Base-by-base conservation (phyloP, 2,113 vertebrate species). In the Datnioides undecimradiatus region DNA sequence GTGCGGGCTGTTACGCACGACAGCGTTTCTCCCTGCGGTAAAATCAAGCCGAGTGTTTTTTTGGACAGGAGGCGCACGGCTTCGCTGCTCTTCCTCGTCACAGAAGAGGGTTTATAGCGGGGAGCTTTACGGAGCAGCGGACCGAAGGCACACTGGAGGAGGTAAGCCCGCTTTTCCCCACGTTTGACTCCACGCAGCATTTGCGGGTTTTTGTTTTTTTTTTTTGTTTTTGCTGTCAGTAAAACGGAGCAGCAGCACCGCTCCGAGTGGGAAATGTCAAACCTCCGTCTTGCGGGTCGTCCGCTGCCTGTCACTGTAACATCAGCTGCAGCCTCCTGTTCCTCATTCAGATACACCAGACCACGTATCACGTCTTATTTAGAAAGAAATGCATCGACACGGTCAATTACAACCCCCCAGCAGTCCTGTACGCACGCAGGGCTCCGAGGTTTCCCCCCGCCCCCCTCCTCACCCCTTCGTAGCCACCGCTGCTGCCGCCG, bases 61-160 rank as follows among this genome's bases (percentile, higher is more conserved):
- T n/a, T 33, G 52, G 54, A 69, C 64, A 23, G 74, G 75, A 82
- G 77, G 64, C 87, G 55, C 75, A 16, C 64, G 64, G 79, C 59
- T 71, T 3, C 68, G 27, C 73, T 41, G 79, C 79, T 83, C 76
- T 87, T 84, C 84, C 73, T 87, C 73, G 63, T 87, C 70, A 36
- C 60, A 48, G n/a, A 34, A 33, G 29, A 45, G 71, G 76, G 29
- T 63, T 59, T 73, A 21, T 49, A 82, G 48, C 71, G 58, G 76
- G 63, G 65, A 66, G 76, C 54, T 73, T 68, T 34, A 31, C 73
- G 77, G 62, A 80, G 73, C 69, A 43, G 87, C 70, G 72, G 85
- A 82, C 83, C 71, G 80, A 69, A 81, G 83, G 75, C 82, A 5
- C 82, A 5, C 57, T 10, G 82, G 70, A 87, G 87, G 74, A 92